phyloP scores from a whole-genome alignment of 1,140 invertebrate species.

The Semibalanus balanoides region DNA sequence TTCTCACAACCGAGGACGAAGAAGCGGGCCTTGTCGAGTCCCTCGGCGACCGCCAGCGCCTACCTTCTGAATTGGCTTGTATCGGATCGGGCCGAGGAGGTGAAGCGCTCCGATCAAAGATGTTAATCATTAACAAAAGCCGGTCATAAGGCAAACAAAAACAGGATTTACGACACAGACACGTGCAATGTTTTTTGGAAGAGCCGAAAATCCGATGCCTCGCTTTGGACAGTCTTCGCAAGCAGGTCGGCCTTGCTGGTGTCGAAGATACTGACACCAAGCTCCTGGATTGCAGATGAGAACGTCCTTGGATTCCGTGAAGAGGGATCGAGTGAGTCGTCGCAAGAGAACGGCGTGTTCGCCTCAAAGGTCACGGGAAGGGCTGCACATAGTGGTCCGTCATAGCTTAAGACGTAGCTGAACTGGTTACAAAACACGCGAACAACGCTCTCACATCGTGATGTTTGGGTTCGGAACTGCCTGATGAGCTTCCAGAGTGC shows the following conservation, averaged over 20 bases:
- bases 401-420: too few species aligned
- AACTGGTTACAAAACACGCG: too few species aligned
- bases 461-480: too few species aligned
- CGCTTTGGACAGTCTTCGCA: constrained; percentile 12
- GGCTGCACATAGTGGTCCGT: not conserved
- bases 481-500: too few species aligned
- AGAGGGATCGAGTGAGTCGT: not conserved
- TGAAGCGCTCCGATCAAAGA: constrained; percentile 8
- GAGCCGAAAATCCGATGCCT: constrained; percentile 8
- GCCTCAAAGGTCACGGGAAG: not conserved
- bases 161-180: not conserved
- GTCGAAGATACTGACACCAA: constrained; percentile 12
- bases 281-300: constrained; percentile 1
- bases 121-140: too few species aligned
- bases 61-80: constrained; percentile 1
- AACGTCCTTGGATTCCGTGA: not conserved
- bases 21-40: constrained; percentile 4
- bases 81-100: constrained; percentile 3
- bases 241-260: constrained; percentile 2
- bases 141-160: constrained; percentile 1
- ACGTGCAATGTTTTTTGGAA: constrained; percentile 8
- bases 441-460: too few species aligned
- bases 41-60: constrained; percentile 8
- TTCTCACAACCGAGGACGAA: constrained; percentile 6
- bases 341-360: not conserved